phyloP scores from a whole-genome alignment of 2,888 invertebrate species.

The Apeira syringaria region DNA sequence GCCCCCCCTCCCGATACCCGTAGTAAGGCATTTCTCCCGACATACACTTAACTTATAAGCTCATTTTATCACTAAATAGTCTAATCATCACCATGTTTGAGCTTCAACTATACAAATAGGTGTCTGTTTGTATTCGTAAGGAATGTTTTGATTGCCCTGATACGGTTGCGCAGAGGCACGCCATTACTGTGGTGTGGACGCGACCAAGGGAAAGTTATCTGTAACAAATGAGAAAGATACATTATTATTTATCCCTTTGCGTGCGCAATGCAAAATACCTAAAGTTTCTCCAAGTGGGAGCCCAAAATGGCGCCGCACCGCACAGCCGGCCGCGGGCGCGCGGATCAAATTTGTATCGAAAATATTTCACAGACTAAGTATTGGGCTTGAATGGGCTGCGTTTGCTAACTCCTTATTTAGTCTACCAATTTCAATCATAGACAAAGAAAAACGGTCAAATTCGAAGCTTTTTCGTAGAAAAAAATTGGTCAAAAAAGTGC shows the following conservation, averaged over 20 bases:
- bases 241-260: slow-evolving; percentile 16
- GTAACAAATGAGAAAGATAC: slow-evolving; percentile 57
- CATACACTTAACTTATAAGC: slow-evolving; percentile 80
- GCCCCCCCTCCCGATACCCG: slow-evolving; percentile 73
- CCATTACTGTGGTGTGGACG: slow-evolving; percentile 52
- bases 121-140: slow-evolving; percentile 60
- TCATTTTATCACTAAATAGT: slow-evolving; percentile 73
- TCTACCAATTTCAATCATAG: no score
- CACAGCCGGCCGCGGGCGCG: no score
- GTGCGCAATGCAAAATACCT: slow-evolving; percentile 13
- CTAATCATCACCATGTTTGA: slow-evolving; percentile 67
- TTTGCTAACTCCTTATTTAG: no score
- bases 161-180: slow-evolving; percentile 42
- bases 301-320: no score
- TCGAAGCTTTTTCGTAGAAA: no score
- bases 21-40: slow-evolving; percentile 77
- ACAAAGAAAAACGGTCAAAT: no score
- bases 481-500: no score
- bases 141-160: slow-evolving; percentile 53
- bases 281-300: no score
- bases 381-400: no score
- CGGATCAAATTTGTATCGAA: no score
- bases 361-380: no score
- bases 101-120: slow-evolving; percentile 72
- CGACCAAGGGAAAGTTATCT: slow-evolving; percentile 46